Evolutionary conservation across 35 echinoderm and acorn worm species (phyloP), one percentile per base, ranked within the genome.

Genomic region (Holothuria glaberrima): DNA sequence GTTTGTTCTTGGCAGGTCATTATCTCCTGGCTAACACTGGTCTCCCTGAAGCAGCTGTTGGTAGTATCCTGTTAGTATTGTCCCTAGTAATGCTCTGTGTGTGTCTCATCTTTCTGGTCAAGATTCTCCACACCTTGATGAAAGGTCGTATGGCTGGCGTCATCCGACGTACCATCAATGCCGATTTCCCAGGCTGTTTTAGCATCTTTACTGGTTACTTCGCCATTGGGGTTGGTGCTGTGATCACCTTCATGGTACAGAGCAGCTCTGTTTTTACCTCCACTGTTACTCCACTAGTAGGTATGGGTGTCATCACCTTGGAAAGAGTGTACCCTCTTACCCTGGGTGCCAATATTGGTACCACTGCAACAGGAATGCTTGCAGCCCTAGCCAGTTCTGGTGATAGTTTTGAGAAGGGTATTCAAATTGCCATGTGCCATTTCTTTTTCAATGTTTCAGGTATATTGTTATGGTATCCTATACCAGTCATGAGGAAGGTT

Each of bases 181-280:
- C 96, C 10, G 96, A 98, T 63, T 98, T 98, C 86, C 96, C 96
- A 9, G 93, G 93, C 7, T 62, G 50, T 44, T 17, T 88, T n/a
- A 50, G 80, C 0, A 80, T 88, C 67, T 64, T 98, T 12, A 94
- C 96, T 29, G 96, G 96, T 58, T 98, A 98, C 83, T 36, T 98
- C 16, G 96, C 96, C 27, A 98, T 98, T 28, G 3, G 89, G 0
- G 80, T 98, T 50, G 96, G 96, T 28, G 96, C 96, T 7, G 87
- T 90, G 0, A 60, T 94, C 32, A 98, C 96, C 1, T 94, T 98
- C 61, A 59, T 98, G 48, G 96, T 98, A 20, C 96, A 98, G 62
- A 98, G 96, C 48, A 98, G 96, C 73, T 98, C 96, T 0, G 89
- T 98, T 50, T 98, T 98, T 71, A 98, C 96, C 22, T 98, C 96